Conservation (phyloP, 2,797 vertebrate species). For the Nyctalus aviator region DNA sequence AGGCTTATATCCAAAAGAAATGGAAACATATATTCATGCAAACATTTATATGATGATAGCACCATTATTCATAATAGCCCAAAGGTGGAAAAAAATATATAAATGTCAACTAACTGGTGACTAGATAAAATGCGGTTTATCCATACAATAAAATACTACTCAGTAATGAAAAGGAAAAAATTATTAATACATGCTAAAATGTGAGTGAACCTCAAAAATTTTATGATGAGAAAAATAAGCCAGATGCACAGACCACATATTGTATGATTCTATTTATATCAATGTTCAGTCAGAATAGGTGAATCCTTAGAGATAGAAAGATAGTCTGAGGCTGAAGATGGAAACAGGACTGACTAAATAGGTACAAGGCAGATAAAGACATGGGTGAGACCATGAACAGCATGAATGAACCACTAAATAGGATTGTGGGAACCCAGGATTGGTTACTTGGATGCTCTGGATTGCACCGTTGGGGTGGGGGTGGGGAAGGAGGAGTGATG, state of each 20-base stretch:
- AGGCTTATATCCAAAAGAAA: constrained; percentile 17
- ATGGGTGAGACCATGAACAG: background rate
- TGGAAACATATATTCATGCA: background rate
- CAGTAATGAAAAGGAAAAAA: background rate
- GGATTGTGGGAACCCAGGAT: background rate
- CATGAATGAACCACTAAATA: constrained; percentile 17
- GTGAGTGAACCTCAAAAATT: background rate
- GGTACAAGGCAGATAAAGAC: background rate
- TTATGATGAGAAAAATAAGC: constrained; percentile 9
- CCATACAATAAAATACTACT: constrained; percentile 12
- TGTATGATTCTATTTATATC: background rate
- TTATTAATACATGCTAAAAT: background rate
- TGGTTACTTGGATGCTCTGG: background rate
- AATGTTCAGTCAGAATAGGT: constrained; percentile 14
- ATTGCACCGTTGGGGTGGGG: background rate
- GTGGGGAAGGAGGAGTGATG: background rate
- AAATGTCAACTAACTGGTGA: constrained; percentile 25
- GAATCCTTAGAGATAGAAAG: background rate
- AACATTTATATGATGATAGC: constrained; percentile 21
- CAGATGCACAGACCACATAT: background rate
- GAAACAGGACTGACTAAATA: background rate
- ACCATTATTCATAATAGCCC: background rate
- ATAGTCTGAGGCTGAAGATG: background rate
- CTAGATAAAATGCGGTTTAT: background rate
- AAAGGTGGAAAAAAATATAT: background rate